Evolutionary conservation across 2,888 invertebrate genomes (phyloP).

Genomic region (Empis stercorea): DNA sequence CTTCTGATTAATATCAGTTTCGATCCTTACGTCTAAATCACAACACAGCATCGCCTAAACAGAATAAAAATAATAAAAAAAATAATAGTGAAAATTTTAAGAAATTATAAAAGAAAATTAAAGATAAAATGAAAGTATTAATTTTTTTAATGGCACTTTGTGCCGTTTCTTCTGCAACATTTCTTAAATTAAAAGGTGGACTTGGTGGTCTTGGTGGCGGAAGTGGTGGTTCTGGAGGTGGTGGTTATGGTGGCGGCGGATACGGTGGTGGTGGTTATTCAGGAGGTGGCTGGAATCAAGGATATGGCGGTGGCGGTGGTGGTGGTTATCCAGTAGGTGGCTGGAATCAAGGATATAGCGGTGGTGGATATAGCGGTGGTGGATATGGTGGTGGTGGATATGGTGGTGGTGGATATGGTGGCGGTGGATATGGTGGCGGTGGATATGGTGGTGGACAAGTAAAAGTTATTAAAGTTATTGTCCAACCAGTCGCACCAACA

Average conservation of each 20-base stretch:
- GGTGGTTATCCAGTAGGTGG: neutral
- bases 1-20: too few relatives aligned
- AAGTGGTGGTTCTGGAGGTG: too few relatives aligned
- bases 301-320: slow-evolving; percentile 4
- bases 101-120: too few relatives aligned
- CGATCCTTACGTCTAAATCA: too few relatives aligned
- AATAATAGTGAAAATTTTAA: too few relatives aligned
- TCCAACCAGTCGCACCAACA: slow-evolving; percentile 5
- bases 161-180: too few relatives aligned
- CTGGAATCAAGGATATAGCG: slow-evolving; percentile 1
- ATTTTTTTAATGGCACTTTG: too few relatives aligned
- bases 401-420: slow-evolving; percentile 16
- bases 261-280: neutral
- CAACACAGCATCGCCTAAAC: too few relatives aligned
- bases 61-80: too few relatives aligned
- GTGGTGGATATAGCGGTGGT: slow-evolving; percentile 6
- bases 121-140: too few relatives aligned
- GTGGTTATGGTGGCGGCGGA: neutral
- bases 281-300: slow-evolving; percentile 1
- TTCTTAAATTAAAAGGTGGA: too few relatives aligned
- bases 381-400: slow-evolving; percentile 7
- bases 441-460: slow-evolving; percentile 19
- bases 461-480: slow-evolving; percentile 24
- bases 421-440: slow-evolving; percentile 11
- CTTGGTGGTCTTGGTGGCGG: too few relatives aligned